Conservation (phyloP, 2,888 invertebrate genomes). For the Tiliacea aurago region DNA sequence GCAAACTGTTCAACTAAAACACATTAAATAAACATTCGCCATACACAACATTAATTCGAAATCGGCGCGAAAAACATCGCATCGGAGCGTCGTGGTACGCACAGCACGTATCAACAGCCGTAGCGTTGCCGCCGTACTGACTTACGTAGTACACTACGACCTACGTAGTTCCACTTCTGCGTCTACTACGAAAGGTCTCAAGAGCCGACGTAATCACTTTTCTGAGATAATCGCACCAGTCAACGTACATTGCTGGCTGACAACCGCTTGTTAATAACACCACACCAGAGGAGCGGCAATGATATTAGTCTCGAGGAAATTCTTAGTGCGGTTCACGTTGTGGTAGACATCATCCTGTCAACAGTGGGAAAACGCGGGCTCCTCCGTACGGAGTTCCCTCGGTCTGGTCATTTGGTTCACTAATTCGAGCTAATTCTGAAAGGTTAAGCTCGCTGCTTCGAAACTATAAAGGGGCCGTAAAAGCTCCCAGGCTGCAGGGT, state of each 20-base stretch:
- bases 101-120: constrained; percentile 72
- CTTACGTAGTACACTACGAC: constrained; percentile 51
- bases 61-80: constrained; percentile 79
- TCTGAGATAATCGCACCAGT: constrained; percentile 26
- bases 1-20: constrained; percentile 72
- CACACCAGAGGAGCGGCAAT: constrained; percentile 47
- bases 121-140: constrained; percentile 82
- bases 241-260: constrained; percentile 66
- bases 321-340: constrained; percentile 38
- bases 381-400: constrained; percentile 69
- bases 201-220: constrained; percentile 49
- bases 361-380: constrained; percentile 76
- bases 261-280: too few species aligned
- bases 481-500: constrained; percentile 44
- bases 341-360: constrained; percentile 74
- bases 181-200: constrained; percentile 54
- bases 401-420: constrained; percentile 79
- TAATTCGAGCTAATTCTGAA: constrained; percentile 78
- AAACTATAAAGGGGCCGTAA: constrained; percentile 57
- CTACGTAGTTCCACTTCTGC: constrained; percentile 62
- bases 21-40: constrained; percentile 74
- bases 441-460: constrained; percentile 65
- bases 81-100: constrained; percentile 56
- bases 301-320: constrained; percentile 50
- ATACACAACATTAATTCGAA: constrained; percentile 64